A percentile compares a stretch with the other conserved stretches of the same genome.
These are phyloP conservation scores for Cephalotes varians DNA, from an alignment of 2,888 invertebrate species.

Conservation along the genomic window DNA sequence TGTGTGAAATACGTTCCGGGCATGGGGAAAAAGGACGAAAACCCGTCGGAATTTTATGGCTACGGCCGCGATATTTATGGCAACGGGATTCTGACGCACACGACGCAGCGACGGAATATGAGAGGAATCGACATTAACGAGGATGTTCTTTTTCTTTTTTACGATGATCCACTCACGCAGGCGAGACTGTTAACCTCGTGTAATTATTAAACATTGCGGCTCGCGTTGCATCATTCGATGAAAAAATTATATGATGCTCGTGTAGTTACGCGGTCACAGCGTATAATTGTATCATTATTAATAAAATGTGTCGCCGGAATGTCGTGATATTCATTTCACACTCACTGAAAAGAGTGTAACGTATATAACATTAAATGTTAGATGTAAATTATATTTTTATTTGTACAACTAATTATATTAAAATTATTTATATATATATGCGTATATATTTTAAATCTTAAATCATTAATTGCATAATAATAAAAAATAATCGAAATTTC, in stretches of 20 bases:
- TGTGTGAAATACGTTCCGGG: slow-evolving; percentile 33
- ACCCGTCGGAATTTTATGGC: slow-evolving; percentile 42
- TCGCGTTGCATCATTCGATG: neutral
- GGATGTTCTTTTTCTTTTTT: neutral
- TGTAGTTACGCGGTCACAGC: neutral
- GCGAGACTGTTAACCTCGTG: neutral
- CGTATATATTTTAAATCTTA: neutral
- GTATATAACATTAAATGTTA: neutral
- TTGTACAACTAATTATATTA: neutral
- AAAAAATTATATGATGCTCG: neutral
- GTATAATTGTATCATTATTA: neutral
- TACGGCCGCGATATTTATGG: slow-evolving; percentile 42
- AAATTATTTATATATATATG: neutral
- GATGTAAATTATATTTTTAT: neutral
- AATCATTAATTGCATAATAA: neutral
- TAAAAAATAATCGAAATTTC: slow-evolving; percentile 7
- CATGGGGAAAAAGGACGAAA: slow-evolving; percentile 18
- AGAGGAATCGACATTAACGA: slow-evolving; percentile 23
- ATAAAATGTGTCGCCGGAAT: neutral
- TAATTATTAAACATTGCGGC: slow-evolving; percentile 22
- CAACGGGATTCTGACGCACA: neutral
- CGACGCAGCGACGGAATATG: neutral
- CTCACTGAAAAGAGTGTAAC: neutral
- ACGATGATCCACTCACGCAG: slow-evolving; percentile 2
- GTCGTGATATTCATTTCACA: neutral